Evolutionary conservation across 2,888 invertebrate species (phyloP).

Genomic region (Notodonta dromedarius): DNA sequence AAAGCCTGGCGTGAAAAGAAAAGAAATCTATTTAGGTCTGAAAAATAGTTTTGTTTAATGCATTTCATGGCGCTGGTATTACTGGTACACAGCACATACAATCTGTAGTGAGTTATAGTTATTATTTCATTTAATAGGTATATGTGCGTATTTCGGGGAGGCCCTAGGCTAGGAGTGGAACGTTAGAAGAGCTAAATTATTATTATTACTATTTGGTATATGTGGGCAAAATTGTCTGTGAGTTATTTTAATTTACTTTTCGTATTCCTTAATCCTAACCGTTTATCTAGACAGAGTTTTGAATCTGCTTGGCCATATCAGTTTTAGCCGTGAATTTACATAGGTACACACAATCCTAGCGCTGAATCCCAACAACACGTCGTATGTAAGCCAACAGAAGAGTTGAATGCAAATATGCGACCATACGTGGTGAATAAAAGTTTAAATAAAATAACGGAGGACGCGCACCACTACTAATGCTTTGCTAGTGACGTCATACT

Average conservation of each 20-base stretch:
- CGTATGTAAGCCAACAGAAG: conserved; percentile 3
- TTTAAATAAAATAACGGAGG: conserved; percentile 1
- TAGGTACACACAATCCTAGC: background rate
- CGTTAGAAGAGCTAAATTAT: too few species aligned
- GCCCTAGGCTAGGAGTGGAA: too few species aligned
- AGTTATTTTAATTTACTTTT: too few species aligned
- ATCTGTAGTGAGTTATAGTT: too few species aligned
- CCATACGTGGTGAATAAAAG: conserved; percentile 1
- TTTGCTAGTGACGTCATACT: background rate
- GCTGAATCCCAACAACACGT: background rate
- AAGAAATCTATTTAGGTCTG: background rate
- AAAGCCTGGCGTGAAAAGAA: background rate
- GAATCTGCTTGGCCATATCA: background rate
- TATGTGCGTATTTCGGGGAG: too few species aligned
- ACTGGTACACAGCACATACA: too few species aligned
- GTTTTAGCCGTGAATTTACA: background rate
- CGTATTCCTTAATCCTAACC: too few species aligned
- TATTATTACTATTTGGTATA: too few species aligned
- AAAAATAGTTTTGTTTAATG: too few species aligned
- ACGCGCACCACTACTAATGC: background rate
- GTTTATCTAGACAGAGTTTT: background rate
- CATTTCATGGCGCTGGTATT: too few species aligned
- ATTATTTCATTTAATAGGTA: too few species aligned
- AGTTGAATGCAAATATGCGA: background rate
- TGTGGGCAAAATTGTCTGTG: too few species aligned